These are phyloP conservation scores for Tachystola acroxantha DNA, from an alignment of 2,888 invertebrate species.

Conservation along the genomic window DNA sequence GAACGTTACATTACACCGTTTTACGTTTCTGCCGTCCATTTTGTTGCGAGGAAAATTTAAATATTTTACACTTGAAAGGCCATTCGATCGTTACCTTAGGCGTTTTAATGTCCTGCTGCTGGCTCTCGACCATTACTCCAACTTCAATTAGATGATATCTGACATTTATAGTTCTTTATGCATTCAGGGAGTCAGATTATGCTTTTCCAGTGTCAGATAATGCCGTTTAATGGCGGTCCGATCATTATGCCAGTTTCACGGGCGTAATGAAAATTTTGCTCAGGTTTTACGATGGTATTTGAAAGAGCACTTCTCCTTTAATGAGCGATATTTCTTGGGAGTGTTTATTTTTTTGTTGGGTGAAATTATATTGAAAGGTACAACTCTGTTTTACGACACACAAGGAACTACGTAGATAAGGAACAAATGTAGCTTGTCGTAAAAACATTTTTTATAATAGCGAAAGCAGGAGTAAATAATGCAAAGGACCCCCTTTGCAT, in stretches of 20 bases:
- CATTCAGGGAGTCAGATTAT: conserved; percentile 68
- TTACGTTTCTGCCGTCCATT: conserved; percentile 38
- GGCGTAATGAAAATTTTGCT: conserved; percentile 67
- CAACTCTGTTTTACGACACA: too few species aligned
- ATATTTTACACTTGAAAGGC: conserved; percentile 62
- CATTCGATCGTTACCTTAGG: conserved; percentile 59
- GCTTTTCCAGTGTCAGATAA: conserved; percentile 61
- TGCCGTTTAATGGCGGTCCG: conserved; percentile 64
- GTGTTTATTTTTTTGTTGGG: conserved; percentile 32
- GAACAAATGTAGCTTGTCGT: too few species aligned
- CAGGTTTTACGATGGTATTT: conserved; percentile 53
- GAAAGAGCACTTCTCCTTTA: conserved; percentile 35
- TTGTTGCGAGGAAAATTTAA: conserved; percentile 59
- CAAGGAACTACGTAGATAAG: too few species aligned
- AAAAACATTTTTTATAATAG: too few species aligned
- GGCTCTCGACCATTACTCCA: conserved; percentile 48
- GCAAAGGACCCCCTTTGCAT: too few species aligned
- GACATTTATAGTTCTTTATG: conserved; percentile 76
- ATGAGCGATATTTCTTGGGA: conserved; percentile 39
- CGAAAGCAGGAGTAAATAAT: too few species aligned
- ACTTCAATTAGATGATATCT: conserved; percentile 76
- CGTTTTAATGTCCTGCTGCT: conserved; percentile 52
- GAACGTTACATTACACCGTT: conserved; percentile 25
- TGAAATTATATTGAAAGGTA: background rate
- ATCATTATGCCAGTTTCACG: conserved; percentile 64